These are phyloP conservation scores for Acronicta psi DNA, from an alignment of 2,888 invertebrate genomes.

Conservation along the genomic window DNA sequence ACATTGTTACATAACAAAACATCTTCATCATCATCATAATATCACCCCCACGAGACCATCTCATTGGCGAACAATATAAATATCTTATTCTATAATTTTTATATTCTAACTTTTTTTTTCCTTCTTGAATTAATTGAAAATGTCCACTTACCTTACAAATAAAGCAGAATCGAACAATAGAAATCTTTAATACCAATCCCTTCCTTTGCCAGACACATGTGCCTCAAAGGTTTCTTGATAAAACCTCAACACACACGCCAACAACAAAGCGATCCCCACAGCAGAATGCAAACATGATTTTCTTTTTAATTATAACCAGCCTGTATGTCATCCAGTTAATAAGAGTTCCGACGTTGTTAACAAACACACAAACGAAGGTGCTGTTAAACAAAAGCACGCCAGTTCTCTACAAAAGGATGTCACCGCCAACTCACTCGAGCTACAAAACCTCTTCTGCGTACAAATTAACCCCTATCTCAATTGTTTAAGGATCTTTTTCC, in stretches of 20 bases:
- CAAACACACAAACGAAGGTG: slow-evolving; percentile 71
- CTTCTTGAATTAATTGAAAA: too few species aligned
- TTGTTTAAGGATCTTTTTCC: slow-evolving; percentile 40
- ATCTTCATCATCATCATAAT: too few species aligned
- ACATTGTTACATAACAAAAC: too few species aligned
- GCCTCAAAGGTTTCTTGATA: slow-evolving; percentile 23
- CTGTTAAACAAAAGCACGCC: slow-evolving; percentile 61
- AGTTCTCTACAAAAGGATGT: slow-evolving; percentile 70
- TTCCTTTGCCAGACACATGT: background rate
- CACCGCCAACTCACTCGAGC: slow-evolving; percentile 63
- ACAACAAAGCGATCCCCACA: slow-evolving; percentile 20
- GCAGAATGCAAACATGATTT: slow-evolving; percentile 54
- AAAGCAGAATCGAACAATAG: background rate
- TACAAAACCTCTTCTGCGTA: slow-evolving; percentile 35
- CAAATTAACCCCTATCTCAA: slow-evolving; percentile 36
- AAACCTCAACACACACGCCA: slow-evolving; percentile 25
- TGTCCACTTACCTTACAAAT: too few species aligned
- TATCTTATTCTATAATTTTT: too few species aligned
- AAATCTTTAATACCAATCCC: slow-evolving; percentile 3
- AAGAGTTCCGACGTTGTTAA: slow-evolving; percentile 60
- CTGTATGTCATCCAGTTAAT: slow-evolving; percentile 66
- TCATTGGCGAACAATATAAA: too few species aligned
- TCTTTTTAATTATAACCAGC: slow-evolving; percentile 71
- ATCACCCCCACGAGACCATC: too few species aligned
- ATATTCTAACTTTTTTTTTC: too few species aligned